A percentile compares a stretch with the other conserved stretches of the same genome.
phyloP scores from a whole-genome alignment of 2,113 vertebrate species.

The Thinocorus orbignyianus region DNA sequence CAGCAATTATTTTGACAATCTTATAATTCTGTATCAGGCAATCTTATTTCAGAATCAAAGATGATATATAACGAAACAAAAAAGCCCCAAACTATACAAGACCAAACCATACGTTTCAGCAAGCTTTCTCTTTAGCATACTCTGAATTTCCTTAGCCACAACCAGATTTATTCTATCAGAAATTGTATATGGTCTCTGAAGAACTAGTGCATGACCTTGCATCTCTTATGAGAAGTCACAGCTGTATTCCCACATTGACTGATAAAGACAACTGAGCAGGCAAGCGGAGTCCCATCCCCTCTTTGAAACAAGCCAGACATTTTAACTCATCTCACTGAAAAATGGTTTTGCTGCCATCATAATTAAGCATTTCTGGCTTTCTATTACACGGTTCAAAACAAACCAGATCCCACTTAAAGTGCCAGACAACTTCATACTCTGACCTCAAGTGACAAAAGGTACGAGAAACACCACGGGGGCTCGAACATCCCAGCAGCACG shows the following conservation, averaged over 20 bases:
- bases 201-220: constrained; percentile 58
- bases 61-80: neutral
- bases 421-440: neutral
- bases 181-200: constrained; percentile 63
- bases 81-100: neutral
- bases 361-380: constrained; percentile 18
- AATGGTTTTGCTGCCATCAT: neutral
- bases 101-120: constrained; percentile 7
- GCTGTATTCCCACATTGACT: constrained; percentile 69
- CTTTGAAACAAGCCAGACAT: neutral
- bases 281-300: neutral
- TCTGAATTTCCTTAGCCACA: constrained; percentile 49
- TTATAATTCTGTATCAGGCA: neutral
- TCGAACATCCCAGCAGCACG: neutral
- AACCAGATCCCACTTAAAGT: neutral
- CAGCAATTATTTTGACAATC: neutral
- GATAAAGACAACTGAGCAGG: constrained; percentile 60
- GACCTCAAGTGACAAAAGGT: neutral
- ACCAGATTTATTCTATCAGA: constrained; percentile 59
- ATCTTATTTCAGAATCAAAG: neutral
- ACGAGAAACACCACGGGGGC: neutral
- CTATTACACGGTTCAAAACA: neutral
- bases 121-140: constrained; percentile 37
- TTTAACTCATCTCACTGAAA: constrained; percentile 26
- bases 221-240: constrained; percentile 62